Percentiles rank a stretch among this genome's conserved stretches.
Conservation (phyloP, 2,113 vertebrate species). For the Poecilia latipinna region DNA sequence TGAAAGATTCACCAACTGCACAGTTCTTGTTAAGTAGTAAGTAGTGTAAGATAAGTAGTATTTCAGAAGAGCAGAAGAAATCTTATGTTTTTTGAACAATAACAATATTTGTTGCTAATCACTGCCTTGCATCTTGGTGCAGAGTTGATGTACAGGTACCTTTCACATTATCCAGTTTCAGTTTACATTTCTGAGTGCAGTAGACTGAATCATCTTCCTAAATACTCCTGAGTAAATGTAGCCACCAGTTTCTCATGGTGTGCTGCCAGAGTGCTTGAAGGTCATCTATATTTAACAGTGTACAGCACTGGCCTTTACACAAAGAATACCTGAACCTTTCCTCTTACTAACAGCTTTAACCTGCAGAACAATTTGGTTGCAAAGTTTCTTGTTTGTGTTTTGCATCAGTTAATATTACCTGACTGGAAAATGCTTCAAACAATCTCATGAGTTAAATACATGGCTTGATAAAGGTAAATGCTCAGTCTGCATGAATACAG, state of each 20-base stretch:
- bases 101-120: too few relatives aligned
- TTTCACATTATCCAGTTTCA: not conserved
- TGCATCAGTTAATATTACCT: not conserved
- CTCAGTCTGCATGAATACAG: not conserved
- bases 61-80: too few relatives aligned
- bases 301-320: not conserved
- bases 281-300: not conserved
- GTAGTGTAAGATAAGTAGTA: too few relatives aligned
- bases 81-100: too few relatives aligned
- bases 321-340: not conserved
- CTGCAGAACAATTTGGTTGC: not conserved
- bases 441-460: not conserved
- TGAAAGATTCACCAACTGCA: too few relatives aligned
- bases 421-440: not conserved
- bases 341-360: not conserved
- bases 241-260: too few relatives aligned
- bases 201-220: not conserved
- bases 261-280: too few relatives aligned
- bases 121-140: not conserved
- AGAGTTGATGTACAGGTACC: not conserved
- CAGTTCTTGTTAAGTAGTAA: too few relatives aligned
- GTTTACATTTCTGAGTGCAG: not conserved
- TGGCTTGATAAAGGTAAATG: not conserved
- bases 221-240: not conserved
- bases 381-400: not conserved